Percentiles rank a stretch among this genome's conserved stretches.
Conservation (phyloP, 1,140 invertebrate genomes). For the Lepeophtheirus salmonis region DNA sequence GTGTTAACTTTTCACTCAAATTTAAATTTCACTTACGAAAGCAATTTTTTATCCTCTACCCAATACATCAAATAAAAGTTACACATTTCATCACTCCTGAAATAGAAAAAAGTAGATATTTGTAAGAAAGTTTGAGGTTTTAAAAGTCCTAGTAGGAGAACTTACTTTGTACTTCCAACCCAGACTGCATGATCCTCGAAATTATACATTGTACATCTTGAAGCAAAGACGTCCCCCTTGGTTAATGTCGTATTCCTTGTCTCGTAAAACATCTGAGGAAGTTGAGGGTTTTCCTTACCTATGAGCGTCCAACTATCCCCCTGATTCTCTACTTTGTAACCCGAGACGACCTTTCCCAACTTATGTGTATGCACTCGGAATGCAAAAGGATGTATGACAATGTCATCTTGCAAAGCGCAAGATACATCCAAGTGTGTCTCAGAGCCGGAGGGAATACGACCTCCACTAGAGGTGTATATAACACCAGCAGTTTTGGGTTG, state of each 20-base stretch:
- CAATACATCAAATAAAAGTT: constrained; percentile 49
- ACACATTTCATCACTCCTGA: constrained; percentile 43
- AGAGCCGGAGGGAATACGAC: constrained; percentile 45
- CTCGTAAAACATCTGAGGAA: constrained; percentile 90
- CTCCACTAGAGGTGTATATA: constrained; percentile 58
- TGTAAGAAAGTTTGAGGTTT: too few species aligned
- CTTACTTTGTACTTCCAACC: constrained; percentile 15
- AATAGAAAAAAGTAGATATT: too few species aligned
- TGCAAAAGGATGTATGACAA: constrained; percentile 77
- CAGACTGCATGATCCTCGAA: constrained; percentile 2
- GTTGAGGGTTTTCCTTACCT: constrained; percentile 73
- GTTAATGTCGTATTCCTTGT: constrained; percentile 34
- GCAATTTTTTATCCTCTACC: constrained; percentile 12
- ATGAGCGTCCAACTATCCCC: constrained; percentile 50
- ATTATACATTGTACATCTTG: constrained; percentile 14
- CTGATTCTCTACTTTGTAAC: constrained; percentile 46
- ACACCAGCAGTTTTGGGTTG: constrained; percentile 65
- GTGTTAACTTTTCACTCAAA: too few species aligned
- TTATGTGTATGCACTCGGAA: constrained; percentile 84
- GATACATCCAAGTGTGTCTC: constrained; percentile 69
- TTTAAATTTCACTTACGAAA: neutral
- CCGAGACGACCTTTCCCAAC: constrained; percentile 65
- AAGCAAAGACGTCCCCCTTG: constrained; percentile 46
- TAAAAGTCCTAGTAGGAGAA: too few species aligned
- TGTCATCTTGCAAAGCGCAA: constrained; percentile 53